A percentile compares a stretch with the other conserved stretches of the same genome.
Conservation (phyloP, 2,113 vertebrate species). For the Sceloporus tristichus region DNA sequence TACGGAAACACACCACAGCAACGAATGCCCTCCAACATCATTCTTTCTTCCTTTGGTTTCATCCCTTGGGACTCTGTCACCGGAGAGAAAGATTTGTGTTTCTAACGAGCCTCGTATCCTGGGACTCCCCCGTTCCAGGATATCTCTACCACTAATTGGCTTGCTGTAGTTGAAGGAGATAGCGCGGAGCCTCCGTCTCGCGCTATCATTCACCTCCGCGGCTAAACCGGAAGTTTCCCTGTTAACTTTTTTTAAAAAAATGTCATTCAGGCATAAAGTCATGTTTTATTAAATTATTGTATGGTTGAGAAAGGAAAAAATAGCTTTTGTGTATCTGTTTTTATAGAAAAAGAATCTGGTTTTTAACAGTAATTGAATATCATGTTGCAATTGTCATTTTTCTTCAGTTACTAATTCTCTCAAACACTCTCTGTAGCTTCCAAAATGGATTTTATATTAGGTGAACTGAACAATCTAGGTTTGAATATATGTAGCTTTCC, state of each 20-base stretch:
- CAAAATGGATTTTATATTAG: background rate
- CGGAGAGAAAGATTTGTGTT: no score
- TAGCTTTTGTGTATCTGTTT: conserved; percentile 50
- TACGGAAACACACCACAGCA: no score
- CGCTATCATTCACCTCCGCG: no score
- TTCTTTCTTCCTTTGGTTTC: no score
- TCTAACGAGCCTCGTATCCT: no score
- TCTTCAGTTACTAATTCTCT: background rate
- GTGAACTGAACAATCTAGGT: background rate
- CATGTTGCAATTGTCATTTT: background rate
- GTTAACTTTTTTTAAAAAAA: conserved; percentile 52
- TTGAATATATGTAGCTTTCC: background rate
- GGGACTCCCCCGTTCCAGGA: no score
- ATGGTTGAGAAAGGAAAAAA: conserved; percentile 55
- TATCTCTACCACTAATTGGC: no score
- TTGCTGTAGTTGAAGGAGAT: no score
- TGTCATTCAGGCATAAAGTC: conserved; percentile 37
- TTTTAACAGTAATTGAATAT: background rate
- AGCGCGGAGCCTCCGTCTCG: no score
- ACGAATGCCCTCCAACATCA: no score
- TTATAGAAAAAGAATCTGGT: conserved; percentile 30
- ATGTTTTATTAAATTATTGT: conserved; percentile 59
- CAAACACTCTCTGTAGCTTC: background rate
- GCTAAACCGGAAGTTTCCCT: no score
- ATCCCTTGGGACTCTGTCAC: no score